Conservation (phyloP, 2,113 vertebrate species). For the Thunnus maccoyii region DNA sequence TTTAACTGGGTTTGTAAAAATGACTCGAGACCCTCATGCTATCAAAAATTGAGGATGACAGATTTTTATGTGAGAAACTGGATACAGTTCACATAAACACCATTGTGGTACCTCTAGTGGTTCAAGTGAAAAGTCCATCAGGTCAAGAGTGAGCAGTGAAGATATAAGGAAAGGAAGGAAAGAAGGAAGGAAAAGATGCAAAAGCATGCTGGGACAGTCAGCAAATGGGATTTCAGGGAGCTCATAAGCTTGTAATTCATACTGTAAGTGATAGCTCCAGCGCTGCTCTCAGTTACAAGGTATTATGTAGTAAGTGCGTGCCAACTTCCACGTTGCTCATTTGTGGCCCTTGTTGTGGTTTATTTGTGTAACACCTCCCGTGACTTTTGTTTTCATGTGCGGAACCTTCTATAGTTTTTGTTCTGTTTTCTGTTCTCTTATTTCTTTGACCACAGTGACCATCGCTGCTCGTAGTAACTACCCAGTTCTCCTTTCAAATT, state of each 20-base stretch:
- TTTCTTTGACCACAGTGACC: background rate
- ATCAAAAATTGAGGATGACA: background rate
- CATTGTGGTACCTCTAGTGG: background rate
- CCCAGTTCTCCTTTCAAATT: conserved; percentile 14
- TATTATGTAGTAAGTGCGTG: background rate
- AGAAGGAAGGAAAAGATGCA: background rate
- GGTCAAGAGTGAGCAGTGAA: background rate
- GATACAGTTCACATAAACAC: background rate
- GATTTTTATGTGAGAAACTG: background rate
- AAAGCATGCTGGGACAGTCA: background rate
- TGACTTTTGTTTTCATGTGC: background rate
- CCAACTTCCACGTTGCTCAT: background rate
- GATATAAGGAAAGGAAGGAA: background rate
- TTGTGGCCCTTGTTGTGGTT: background rate
- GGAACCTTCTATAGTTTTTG: background rate
- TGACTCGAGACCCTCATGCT: background rate
- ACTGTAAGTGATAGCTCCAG: background rate
- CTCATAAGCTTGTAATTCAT: conserved; percentile 15
- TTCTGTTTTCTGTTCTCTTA: background rate
- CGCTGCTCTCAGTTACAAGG: background rate
- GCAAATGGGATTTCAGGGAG: conserved; percentile 14
- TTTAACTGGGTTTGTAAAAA: background rate
- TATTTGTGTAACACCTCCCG: background rate
- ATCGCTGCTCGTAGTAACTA: background rate
- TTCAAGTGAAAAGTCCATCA: background rate